phyloP scores from a whole-genome alignment of 2,888 invertebrate genomes.

The Pseudococcus viburni region DNA sequence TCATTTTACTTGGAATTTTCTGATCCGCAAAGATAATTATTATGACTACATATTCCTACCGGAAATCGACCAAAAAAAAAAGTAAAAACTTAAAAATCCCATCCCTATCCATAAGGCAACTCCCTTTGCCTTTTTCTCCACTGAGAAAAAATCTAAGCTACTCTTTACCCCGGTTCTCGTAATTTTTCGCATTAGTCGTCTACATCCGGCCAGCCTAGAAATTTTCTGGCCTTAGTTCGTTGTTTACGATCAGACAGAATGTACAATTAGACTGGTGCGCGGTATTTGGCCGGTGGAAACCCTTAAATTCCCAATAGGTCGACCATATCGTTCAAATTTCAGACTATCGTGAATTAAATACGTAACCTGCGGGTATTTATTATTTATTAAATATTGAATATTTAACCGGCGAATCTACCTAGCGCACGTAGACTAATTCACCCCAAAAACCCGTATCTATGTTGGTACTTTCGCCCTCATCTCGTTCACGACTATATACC shows the following conservation, averaged over 20 bases:
- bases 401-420: background rate
- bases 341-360: constrained; percentile 30
- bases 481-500: background rate
- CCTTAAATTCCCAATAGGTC: constrained; percentile 40
- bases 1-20: too few species aligned
- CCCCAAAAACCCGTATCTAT: background rate
- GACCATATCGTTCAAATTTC: constrained; percentile 23
- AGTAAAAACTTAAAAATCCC: too few species aligned
- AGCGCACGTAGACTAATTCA: background rate
- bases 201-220: background rate
- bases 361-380: background rate
- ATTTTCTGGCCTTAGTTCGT: background rate
- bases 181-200: background rate
- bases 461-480: background rate
- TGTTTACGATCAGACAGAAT: constrained; percentile 41
- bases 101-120: too few species aligned
- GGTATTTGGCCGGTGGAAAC: background rate
- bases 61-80: too few species aligned
- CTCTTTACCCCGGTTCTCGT: too few species aligned
- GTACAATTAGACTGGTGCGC: background rate
- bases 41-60: too few species aligned
- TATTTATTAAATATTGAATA: constrained; percentile 57
- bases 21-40: too few species aligned
- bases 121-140: too few species aligned
- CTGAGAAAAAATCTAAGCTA: background rate